Evolutionary conservation across 1,140 invertebrate genomes (phyloP), one percentile per base, ranked within the genome.

Genomic region (Aphelinus certus): DNA sequence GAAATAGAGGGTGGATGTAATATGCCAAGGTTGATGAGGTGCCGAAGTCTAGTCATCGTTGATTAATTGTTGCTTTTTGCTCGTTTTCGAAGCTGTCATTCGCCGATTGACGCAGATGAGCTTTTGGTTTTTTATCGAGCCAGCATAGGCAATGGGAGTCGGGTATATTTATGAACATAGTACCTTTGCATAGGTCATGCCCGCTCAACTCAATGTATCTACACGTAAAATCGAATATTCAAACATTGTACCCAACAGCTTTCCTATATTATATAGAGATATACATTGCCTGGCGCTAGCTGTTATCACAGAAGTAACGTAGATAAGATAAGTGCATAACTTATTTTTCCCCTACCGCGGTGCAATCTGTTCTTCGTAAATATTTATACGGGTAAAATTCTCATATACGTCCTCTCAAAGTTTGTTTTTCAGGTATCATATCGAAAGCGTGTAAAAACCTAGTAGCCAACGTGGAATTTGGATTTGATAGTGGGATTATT

Each of bases 271-370:
- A 64, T 63, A 51, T 7, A 26, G n/a, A 64, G 1, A 64, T 7
- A 64, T 26, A 48, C 26, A 48, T 48, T 56, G 58, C 53, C 46
- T 72, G 63, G 51, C 55, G 61, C 62, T 72, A 55, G 58, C 62
- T 26, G 60, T 65, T 72, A 72, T 72, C 66, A 10, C 53, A 1
- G n/a, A 72, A 65, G 42, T 45, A 71, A 47, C 49, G 56, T 47
- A 65, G 71, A 72, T 72, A 65, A 72, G 71, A 72, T 72, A 72
- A 72, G 45, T 2, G 2, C 7, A 60, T 9, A n/a, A 9, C 9
- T 64, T n/a, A 51, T 65, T 57, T 71, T 62, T 62, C 64, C 57
- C 49, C 55, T 10, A 49, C 9, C 61, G 7, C 7, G 46, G 55
- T 58, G 51, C 51, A 72, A 72, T 72, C 71, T 1, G 47, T 46